Evolutionary conservation across 2,888 invertebrate species (phyloP), one percentile per base, ranked within the genome.

Genomic region (Synergus laeviventris): DNA sequence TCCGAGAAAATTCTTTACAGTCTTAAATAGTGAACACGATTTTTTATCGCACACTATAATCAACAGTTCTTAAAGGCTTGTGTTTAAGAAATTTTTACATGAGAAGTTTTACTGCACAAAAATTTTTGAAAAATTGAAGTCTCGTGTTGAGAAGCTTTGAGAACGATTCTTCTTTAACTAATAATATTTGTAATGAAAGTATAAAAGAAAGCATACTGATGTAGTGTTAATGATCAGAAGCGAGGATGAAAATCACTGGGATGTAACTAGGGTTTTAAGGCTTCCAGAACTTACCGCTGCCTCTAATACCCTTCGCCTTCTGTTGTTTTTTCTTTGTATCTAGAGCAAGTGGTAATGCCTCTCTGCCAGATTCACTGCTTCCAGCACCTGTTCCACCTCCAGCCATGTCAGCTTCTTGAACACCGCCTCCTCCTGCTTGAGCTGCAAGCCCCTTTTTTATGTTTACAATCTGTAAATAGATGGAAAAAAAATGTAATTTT

Each of bases 361-460:
- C 86, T 88, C 92, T 89, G 91, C 94, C 91, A 86, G 94, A 91
- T 86, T 92, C 89, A 84, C 91, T 91, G n/a, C 93, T 91, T 16
- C 92, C 91, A 16, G 94, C 93, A 85, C 95, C 94, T 66, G 95
- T 92, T 80, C 94, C 94, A 24, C 96, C 94, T 90, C 97, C 96
- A 18, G 95, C 94, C 87, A 98, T 97, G 84, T 97, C 97, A n/a
- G 94, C 94, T 85, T 97, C 97, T 83, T 93, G 91, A 66, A 94
- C 94, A 12, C 93, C 91, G 87, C 92, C 91, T 54, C 92, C 92
- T 75, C 92, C 93, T 16, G 93, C 90, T 88, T 96, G 97, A 36
- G 95, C 94, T 90, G 97, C 97, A 54, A 98, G 91, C 1, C 96
- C 95, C 91, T 97, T 98, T 92, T 97, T 98, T 85, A 98, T 95